These are phyloP conservation scores for Anthonomus grandis DNA, from an alignment of 1,140 invertebrate genomes.

Conservation along the genomic window DNA sequence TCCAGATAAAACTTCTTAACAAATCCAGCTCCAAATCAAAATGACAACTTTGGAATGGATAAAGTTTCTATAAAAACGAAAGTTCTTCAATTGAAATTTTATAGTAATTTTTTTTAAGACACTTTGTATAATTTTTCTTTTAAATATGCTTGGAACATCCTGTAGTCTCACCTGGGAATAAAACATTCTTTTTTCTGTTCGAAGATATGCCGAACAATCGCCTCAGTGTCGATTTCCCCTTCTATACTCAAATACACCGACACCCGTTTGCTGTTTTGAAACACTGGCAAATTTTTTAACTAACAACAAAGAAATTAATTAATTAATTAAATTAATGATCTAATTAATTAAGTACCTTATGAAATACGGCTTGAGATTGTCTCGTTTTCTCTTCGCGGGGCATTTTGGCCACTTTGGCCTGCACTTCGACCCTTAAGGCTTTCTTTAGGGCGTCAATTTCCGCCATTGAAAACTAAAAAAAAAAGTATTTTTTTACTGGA, in stretches of 20 bases:
- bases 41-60: no score
- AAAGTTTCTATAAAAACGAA: no score
- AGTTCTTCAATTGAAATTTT: no score
- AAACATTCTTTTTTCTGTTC: conserved; percentile 60
- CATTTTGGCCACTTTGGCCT: conserved; percentile 49
- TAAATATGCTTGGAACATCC: no score
- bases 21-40: no score
- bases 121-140: no score
- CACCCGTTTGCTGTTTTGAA: conserved; percentile 60
- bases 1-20: no score
- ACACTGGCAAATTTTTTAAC: conserved; percentile 46
- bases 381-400: conserved; percentile 51
- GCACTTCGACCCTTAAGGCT: conserved; percentile 52
- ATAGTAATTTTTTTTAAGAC: no score
- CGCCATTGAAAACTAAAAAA: no score
- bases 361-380: conserved; percentile 55
- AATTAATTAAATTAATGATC: background rate
- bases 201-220: conserved; percentile 66
- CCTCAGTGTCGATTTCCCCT: conserved; percentile 69
- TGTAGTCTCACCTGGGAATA: conserved; percentile 59
- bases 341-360: conserved; percentile 50
- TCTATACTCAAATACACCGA: conserved; percentile 73
- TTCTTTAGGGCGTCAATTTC: conserved; percentile 49
- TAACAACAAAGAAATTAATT: conserved; percentile 26
- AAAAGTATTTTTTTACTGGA: no score